These are phyloP conservation scores for Cremastobaeus sp. DNA, from an alignment of 2,888 invertebrate species.

Conservation along the genomic window DNA sequence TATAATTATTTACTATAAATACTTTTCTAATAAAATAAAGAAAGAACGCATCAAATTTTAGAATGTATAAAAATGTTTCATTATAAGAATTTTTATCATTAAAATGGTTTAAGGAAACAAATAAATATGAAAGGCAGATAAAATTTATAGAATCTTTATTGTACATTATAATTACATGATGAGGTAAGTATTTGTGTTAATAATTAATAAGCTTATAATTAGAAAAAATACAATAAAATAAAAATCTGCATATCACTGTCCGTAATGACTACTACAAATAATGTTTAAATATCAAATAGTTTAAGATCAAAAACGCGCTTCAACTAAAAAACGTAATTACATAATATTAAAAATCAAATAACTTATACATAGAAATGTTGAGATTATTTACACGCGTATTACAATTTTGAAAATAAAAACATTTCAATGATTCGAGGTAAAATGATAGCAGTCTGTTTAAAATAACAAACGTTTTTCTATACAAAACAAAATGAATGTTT, in stretches of 20 bases:
- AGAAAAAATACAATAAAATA: constrained; percentile 40
- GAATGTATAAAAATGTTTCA: no score
- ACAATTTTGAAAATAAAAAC: constrained; percentile 32
- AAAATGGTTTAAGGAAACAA: no score
- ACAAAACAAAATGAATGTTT: constrained; percentile 28
- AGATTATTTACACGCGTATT: constrained; percentile 19
- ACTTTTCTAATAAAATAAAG: no score
- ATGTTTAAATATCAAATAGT: background rate
- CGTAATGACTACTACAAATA: constrained; percentile 6
- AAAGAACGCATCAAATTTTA: no score
- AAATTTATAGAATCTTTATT: constrained; percentile 44
- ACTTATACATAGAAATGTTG: background rate
- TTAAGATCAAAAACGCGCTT: background rate
- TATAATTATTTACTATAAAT: no score
- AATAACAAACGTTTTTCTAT: constrained; percentile 14
- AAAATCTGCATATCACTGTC: constrained; percentile 6
- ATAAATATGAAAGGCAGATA: no score
- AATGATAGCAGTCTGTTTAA: background rate
- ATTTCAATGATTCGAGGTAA: constrained; percentile 18
- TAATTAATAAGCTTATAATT: constrained; percentile 16
- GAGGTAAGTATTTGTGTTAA: constrained; percentile 27
- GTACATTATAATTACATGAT: constrained; percentile 35
- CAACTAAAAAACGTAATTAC: constrained; percentile 6
- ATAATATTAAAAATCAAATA: constrained; percentile 8
- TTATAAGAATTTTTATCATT: no score